Evolutionary conservation across 2,113 vertebrate genomes (phyloP), one percentile per base, ranked within the genome.

Genomic region (Oryzias curvinotus): DNA sequence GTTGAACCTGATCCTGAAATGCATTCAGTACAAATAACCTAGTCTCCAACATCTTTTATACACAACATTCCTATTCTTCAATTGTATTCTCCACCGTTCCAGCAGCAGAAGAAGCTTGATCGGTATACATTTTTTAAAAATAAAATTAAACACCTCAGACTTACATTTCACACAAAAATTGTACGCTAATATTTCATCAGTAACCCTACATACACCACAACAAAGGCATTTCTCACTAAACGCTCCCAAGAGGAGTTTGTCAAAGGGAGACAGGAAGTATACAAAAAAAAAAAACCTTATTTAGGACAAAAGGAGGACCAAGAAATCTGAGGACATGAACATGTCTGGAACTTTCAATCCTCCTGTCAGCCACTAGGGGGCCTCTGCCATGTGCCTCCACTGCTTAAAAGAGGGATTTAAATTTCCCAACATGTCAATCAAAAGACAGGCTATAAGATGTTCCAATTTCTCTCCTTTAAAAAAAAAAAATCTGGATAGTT

Each of bases 351-450:
- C 67, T 53, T 82, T 81, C 72, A 80, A 13, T 81, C 21, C 83
- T 53, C 15, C 42, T 10, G 28, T 28, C 46, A 50, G 28, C 87
- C 89, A 48, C 83, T 83, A 86, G 86, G 77, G 61, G 89, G 65
- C 81, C 26, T 44, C 42, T 73, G 66, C 89, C 87, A 89, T 88
- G 87, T 83, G 89, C 76, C 74, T 79, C 48, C 59, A 70, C 36
- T 51, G 65, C 46, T 52, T 78, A 26, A 73, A 83, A 79, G 75
- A 80, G 78, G 86, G 84, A 83, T 87, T 90, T 90, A 89, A 90
- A 89, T 90, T 72, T 84, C 75, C 71, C 65, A 47, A 83, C 79
- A 77, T 85, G 89, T 85, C 85, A 89, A 85, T 90, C 83, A 89
- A 84, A 73, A 63, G 25, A 57, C 42, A 47, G 45, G 86, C 69